These are phyloP conservation scores for Apodemia duryi DNA, from an alignment of 2,888 invertebrate species.

Conservation along the genomic window DNA sequence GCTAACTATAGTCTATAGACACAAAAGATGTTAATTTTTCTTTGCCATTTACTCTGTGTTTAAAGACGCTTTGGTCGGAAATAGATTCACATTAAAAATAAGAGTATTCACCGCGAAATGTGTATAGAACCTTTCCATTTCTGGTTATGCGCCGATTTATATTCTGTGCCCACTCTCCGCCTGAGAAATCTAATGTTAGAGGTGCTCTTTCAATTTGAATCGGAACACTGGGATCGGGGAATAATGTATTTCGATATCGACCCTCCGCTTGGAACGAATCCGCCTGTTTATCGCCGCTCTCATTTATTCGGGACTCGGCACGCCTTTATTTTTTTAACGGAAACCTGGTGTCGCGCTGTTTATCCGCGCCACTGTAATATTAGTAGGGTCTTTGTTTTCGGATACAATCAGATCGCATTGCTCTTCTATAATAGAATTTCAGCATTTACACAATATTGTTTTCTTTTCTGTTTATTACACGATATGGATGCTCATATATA, in stretches of 20 bases:
- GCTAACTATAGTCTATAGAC: no score
- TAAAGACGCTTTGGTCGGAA: slow-evolving; percentile 16
- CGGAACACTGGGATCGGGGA: slow-evolving; percentile 79
- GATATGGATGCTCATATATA: neutral
- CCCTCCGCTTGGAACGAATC: slow-evolving; percentile 73
- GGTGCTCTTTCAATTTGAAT: slow-evolving; percentile 80
- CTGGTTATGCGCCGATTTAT: slow-evolving; percentile 79
- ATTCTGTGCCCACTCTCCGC: slow-evolving; percentile 78
- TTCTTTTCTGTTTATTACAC: slow-evolving; percentile 16
- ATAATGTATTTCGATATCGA: slow-evolving; percentile 79
- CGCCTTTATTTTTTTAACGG: slow-evolving; percentile 76
- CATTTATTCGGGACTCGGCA: slow-evolving; percentile 78
- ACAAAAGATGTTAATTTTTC: no score
- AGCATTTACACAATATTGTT: slow-evolving; percentile 45
- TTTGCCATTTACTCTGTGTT: neutral
- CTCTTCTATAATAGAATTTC: slow-evolving; percentile 67
- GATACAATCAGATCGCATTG: slow-evolving; percentile 62
- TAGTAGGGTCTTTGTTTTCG: slow-evolving; percentile 70
- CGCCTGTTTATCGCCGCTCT: slow-evolving; percentile 77
- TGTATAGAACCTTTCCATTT: slow-evolving; percentile 74
- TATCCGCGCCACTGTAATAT: slow-evolving; percentile 67
- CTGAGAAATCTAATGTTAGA: slow-evolving; percentile 79
- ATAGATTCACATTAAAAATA: slow-evolving; percentile 35
- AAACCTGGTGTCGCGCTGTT: slow-evolving; percentile 68
- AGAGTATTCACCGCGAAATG: slow-evolving; percentile 59